phyloP scores from a whole-genome alignment of 2,888 invertebrate genomes.

The Lamellibrachia columna region DNA sequence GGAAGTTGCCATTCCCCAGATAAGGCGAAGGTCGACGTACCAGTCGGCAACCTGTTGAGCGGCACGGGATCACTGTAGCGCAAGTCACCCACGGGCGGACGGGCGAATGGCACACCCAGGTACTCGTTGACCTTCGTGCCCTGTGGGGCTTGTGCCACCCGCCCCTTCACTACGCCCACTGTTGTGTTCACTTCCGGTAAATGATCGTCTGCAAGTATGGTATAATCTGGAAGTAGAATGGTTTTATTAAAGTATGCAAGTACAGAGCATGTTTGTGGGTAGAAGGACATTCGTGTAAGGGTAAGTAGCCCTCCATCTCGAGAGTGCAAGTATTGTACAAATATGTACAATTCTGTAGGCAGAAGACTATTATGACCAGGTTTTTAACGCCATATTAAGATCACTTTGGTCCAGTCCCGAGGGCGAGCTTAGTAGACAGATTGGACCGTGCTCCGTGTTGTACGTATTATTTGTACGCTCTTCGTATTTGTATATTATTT shows the following conservation, averaged over 20 bases:
- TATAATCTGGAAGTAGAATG: not conserved
- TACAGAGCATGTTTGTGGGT: not conserved
- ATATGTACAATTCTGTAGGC: too few species aligned
- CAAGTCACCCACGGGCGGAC: slow-evolving; percentile 73
- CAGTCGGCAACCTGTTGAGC: slow-evolving; percentile 34
- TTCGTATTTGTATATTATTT: too few species aligned
- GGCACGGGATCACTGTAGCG: slow-evolving; percentile 45
- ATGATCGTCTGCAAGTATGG: not conserved
- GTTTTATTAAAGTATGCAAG: not conserved
- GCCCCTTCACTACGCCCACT: slow-evolving; percentile 38
- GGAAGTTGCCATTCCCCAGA: not conserved
- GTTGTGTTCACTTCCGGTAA: slow-evolving; percentile 29
- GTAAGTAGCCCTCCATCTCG: too few species aligned
- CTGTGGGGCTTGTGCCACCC: slow-evolving; percentile 33
- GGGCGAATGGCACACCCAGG: slow-evolving; percentile 51
- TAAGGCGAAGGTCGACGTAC: not conserved
- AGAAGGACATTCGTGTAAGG: too few species aligned
- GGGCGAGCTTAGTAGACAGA: too few species aligned
- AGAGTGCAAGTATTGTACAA: too few species aligned
- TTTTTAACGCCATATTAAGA: too few species aligned
- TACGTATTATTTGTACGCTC: too few species aligned
- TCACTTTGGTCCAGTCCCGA: too few species aligned
- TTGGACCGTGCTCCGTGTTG: too few species aligned
- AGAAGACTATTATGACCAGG: too few species aligned
- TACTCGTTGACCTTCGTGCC: slow-evolving; percentile 41